Conservation (phyloP, 1,140 invertebrate species). For the Ostrea denselamellosa region DNA sequence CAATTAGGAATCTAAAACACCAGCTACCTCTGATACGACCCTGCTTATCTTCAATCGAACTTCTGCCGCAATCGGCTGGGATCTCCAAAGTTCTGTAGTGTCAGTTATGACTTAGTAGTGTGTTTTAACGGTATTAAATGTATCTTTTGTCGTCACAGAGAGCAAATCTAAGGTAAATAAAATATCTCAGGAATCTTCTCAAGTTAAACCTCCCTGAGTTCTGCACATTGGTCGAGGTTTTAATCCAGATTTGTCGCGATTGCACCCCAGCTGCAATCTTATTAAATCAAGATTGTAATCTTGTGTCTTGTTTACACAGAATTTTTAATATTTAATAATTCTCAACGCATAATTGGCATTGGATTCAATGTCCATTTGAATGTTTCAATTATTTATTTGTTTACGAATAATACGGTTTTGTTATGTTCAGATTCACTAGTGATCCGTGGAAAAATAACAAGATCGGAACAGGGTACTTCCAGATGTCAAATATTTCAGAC, state of each 20-base stretch:
- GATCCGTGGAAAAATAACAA: neutral
- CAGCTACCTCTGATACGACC: conserved; percentile 4
- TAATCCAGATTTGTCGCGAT: conserved; percentile 23
- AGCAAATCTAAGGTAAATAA: conserved; percentile 22
- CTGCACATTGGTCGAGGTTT: neutral
- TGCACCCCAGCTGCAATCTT: conserved; percentile 22
- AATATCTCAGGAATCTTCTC: conserved; percentile 13
- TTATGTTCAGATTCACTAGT: neutral
- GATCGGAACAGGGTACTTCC: neutral
- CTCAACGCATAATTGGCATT: neutral
- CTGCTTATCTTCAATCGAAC: neutral
- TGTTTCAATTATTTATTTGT: neutral
- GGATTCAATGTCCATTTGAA: neutral
- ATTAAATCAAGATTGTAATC: conserved; percentile 33
- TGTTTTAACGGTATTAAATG: conserved; percentile 3
- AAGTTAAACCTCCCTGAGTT: neutral
- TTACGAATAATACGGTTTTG: neutral
- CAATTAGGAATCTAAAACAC: neutral
- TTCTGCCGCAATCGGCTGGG: neutral
- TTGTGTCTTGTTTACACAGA: conserved; percentile 12
- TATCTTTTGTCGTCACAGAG: conserved; percentile 4
- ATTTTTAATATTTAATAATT: conserved; percentile 12
- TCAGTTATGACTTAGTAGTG: neutral
- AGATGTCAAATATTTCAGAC: neutral
- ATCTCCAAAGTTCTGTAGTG: neutral